These are phyloP conservation scores for Drosophila athabasca DNA, from an alignment of 1,140 invertebrate genomes.

Conservation along the genomic window DNA sequence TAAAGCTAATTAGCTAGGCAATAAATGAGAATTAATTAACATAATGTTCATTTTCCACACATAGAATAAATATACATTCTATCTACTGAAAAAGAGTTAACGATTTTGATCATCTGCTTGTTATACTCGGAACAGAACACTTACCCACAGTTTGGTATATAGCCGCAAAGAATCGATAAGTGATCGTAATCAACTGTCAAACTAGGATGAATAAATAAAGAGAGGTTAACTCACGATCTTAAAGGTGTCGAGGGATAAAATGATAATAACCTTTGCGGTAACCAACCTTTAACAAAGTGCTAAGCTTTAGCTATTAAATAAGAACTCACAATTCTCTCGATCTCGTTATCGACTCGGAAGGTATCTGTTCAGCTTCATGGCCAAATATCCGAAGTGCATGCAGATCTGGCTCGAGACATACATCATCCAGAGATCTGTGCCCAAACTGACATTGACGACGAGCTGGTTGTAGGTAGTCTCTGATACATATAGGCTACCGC, in stretches of 20 bases:
- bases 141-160: slow-evolving; percentile 32
- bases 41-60: too few species aligned
- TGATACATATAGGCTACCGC: background rate
- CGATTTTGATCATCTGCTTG: too few species aligned
- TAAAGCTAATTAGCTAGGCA: too few species aligned
- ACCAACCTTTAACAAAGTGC: too few species aligned
- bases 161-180: slow-evolving; percentile 45
- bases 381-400: slow-evolving; percentile 54
- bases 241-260: slow-evolving; percentile 55
- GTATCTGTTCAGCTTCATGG: slow-evolving; percentile 12
- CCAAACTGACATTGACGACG: slow-evolving; percentile 42
- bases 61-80: too few species aligned
- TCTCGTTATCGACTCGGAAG: too few species aligned
- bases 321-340: too few species aligned
- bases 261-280: slow-evolving; percentile 36
- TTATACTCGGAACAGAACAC: too few species aligned
- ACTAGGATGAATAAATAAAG: too few species aligned
- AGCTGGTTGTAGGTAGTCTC: slow-evolving; percentile 41
- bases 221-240: slow-evolving; percentile 30
- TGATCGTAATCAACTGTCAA: slow-evolving; percentile 51
- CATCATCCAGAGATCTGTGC: slow-evolving; percentile 61
- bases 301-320: too few species aligned
- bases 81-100: too few species aligned
- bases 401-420: slow-evolving; percentile 43
- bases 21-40: background rate